Evolutionary conservation across 2,888 invertebrate species (phyloP).

Genomic region (Lypha dubia): DNA sequence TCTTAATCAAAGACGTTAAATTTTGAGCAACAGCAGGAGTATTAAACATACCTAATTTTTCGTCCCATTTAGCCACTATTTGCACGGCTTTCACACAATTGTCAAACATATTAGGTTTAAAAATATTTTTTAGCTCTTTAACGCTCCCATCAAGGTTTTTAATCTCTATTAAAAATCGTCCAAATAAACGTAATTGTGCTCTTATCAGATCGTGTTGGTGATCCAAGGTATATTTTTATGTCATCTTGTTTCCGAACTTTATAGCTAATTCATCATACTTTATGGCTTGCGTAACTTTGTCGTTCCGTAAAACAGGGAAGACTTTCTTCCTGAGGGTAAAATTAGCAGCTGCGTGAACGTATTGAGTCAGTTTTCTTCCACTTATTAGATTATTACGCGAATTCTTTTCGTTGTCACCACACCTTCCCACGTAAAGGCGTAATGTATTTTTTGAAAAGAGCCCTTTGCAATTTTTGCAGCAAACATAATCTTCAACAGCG

Average conservation of each 20-base stretch:
- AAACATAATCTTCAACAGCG: background rate
- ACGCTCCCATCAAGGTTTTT: background rate
- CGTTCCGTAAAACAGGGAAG: background rate
- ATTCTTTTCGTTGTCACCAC: background rate
- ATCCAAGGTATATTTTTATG: background rate
- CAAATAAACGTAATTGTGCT: background rate
- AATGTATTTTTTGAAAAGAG: background rate
- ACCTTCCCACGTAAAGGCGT: background rate
- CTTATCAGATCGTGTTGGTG: slow-evolving; percentile 33
- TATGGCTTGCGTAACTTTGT: background rate
- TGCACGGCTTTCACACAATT: background rate
- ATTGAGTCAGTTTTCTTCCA: slow-evolving; percentile 3
- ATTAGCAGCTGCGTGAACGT: background rate
- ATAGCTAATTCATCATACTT: background rate
- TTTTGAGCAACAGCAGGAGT: background rate
- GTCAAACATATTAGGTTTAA: background rate
- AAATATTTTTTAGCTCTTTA: background rate
- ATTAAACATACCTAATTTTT: background rate
- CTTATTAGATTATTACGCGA: no score
- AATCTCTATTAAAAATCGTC: background rate
- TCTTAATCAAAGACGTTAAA: slow-evolving; percentile 5
- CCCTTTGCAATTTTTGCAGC: slow-evolving; percentile 6
- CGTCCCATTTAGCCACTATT: background rate
- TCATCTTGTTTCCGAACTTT: background rate
- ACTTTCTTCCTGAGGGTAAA: background rate